A percentile compares a stretch with the other conserved stretches of the same genome.
These are phyloP conservation scores for Gasterosteus aculeatus DNA, from an alignment of 2,113 vertebrate genomes.

Conservation along the genomic window DNA sequence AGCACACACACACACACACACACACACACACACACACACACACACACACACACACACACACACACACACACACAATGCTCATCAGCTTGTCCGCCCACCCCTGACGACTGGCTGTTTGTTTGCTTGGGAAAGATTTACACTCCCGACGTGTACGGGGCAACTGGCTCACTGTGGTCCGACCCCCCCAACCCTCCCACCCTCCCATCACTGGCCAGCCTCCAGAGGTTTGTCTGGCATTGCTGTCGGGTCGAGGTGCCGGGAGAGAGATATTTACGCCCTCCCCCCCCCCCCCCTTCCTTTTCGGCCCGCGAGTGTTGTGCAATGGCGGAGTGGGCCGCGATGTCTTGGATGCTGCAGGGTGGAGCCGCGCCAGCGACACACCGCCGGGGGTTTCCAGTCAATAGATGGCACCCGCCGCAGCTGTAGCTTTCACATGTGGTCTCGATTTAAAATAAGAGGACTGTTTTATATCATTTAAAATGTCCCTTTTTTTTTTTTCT, in stretches of 20 bases:
- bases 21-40: neutral
- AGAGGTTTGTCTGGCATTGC: slow-evolving; percentile 49
- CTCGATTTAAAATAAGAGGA: slow-evolving; percentile 62
- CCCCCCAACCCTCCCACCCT: neutral
- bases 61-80: slow-evolving; percentile 20
- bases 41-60: neutral
- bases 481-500: neutral
- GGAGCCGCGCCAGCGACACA: neutral
- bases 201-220: slow-evolving; percentile 45
- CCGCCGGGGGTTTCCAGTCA: slow-evolving; percentile 17
- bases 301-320: slow-evolving; percentile 14
- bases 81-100: slow-evolving; percentile 41
- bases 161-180: slow-evolving; percentile 30
- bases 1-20: slow-evolving; percentile 13
- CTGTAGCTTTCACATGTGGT: neutral
- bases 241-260: slow-evolving; percentile 9
- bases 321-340: neutral
- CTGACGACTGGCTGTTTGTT: slow-evolving; percentile 68
- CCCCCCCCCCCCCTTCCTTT: slow-evolving; percentile 2
- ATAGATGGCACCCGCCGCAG: neutral
- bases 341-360: slow-evolving; percentile 8
- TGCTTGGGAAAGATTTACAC: slow-evolving; percentile 66
- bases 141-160: slow-evolving; percentile 43
- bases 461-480: slow-evolving; percentile 9
- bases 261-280: slow-evolving; percentile 38